A percentile compares a stretch with the other conserved stretches of the same genome.
These are phyloP conservation scores for Xestia ashworthii DNA, from an alignment of 2,888 invertebrate genomes.

Conservation along the genomic window DNA sequence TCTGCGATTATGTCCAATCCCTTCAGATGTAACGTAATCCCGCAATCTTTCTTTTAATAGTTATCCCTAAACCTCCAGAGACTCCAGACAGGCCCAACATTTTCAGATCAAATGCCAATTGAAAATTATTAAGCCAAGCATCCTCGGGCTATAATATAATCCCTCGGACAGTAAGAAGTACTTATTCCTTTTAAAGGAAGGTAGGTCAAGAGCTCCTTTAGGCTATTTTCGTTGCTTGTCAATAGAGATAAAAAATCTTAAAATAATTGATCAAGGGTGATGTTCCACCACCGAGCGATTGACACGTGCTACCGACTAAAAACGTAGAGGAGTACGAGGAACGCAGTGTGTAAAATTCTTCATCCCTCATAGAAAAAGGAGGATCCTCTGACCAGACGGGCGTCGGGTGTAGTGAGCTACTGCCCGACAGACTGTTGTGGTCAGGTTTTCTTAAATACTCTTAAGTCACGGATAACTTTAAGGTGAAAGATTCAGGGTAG, in stretches of 20 bases:
- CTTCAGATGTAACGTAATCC: background rate
- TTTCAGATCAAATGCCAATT: constrained; percentile 19
- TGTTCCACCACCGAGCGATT: background rate
- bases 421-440: no score
- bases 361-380: no score
- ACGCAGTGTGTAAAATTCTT: no score
- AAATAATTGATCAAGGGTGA: constrained; percentile 13
- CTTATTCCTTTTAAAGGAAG: constrained; percentile 43
- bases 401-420: no score
- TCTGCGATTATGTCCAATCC: background rate
- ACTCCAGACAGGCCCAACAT: background rate
- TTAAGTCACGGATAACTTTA: no score
- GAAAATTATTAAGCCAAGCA: constrained; percentile 25
- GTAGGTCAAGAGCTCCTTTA: constrained; percentile 11
- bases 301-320: no score
- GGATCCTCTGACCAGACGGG: no score
- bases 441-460: no score
- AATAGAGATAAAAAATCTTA: constrained; percentile 18
- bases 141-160: constrained; percentile 6
- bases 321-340: no score
- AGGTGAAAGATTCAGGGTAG: no score
- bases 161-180: constrained; percentile 18
- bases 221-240: constrained; percentile 19
- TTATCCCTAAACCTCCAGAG: background rate
- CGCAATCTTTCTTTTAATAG: background rate